A percentile compares a stretch with the other conserved stretches of the same genome.
Conservation (phyloP, 2,797 vertebrate genomes). For the Myripristis jacobus region DNA sequence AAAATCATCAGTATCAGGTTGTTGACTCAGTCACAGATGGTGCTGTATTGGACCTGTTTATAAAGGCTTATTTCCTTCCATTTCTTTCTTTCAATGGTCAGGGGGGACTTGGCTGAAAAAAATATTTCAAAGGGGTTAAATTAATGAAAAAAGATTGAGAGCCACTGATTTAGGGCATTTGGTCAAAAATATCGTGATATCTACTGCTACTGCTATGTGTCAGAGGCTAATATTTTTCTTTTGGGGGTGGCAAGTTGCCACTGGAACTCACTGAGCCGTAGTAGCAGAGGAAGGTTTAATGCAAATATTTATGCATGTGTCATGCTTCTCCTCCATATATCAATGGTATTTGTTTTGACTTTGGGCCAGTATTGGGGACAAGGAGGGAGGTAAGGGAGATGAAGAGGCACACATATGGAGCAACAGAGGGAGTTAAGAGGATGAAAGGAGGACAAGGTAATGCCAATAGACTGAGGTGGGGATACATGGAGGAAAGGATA, state of each 20-base stretch:
- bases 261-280: constrained; percentile 53
- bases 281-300: constrained; percentile 37
- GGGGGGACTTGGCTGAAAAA: too few species aligned
- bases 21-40: too few species aligned
- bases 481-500: neutral
- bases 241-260: constrained; percentile 15
- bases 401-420: constrained; percentile 7
- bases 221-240: constrained; percentile 40
- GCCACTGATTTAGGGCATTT: too few species aligned
- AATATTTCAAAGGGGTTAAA: too few species aligned
- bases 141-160: too few species aligned
- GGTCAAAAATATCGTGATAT: too few species aligned
- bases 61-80: too few species aligned
- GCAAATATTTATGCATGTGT: constrained; percentile 62
- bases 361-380: constrained; percentile 27
- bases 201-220: constrained; percentile 30
- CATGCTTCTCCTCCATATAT: constrained; percentile 28
- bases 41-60: too few species aligned
- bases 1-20: too few species aligned
- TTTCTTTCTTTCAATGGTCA: too few species aligned
- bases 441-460: neutral
- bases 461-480: constrained; percentile 4
- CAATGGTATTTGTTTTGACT: constrained; percentile 41
- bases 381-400: constrained; percentile 17
- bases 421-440: constrained; percentile 4